phyloP scores from a whole-genome alignment of 2,113 vertebrate genomes.

The Falco punctatus region DNA sequence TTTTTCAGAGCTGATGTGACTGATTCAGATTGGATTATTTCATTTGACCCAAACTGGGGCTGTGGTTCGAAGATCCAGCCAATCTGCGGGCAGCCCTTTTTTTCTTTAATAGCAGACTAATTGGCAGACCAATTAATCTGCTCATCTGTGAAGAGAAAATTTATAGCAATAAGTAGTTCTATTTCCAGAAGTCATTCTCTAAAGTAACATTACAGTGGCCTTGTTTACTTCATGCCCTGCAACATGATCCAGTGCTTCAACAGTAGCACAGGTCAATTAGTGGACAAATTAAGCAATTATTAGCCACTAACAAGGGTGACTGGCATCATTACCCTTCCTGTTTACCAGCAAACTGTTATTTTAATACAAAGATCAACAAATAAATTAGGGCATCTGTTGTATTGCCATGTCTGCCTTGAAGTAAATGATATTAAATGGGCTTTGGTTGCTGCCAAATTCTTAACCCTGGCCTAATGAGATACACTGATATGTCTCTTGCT shows the following conservation, averaged over 20 bases:
- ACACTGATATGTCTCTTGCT: constrained; percentile 63
- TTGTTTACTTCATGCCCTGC: constrained; percentile 75
- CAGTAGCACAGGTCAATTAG: constrained; percentile 85
- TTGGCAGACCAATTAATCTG: constrained; percentile 84
- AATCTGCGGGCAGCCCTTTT: constrained; percentile 62
- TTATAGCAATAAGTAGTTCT: constrained; percentile 76
- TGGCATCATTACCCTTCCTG: constrained; percentile 86
- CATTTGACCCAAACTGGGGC: constrained; percentile 56
- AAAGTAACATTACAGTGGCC: constrained; percentile 75
- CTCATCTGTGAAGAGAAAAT: constrained; percentile 84
- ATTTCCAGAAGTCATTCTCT: constrained; percentile 81
- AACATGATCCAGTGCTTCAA: constrained; percentile 75
- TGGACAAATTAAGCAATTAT: constrained; percentile 89
- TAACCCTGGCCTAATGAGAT: constrained; percentile 67
- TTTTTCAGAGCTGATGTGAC: constrained; percentile 38
- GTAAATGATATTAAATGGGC: constrained; percentile 78
- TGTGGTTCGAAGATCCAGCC: constrained; percentile 30
- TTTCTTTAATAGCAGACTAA: constrained; percentile 79
- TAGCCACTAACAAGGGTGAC: constrained; percentile 86
- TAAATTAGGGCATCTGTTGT: constrained; percentile 83
- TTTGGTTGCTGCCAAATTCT: constrained; percentile 66
- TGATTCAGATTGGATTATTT: constrained; percentile 57
- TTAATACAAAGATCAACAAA: constrained; percentile 81
- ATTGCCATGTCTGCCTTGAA: constrained; percentile 65
- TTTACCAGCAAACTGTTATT: constrained; percentile 84